Conservation (phyloP, 2,113 vertebrate genomes). For the Laterallus jamaicensis region DNA sequence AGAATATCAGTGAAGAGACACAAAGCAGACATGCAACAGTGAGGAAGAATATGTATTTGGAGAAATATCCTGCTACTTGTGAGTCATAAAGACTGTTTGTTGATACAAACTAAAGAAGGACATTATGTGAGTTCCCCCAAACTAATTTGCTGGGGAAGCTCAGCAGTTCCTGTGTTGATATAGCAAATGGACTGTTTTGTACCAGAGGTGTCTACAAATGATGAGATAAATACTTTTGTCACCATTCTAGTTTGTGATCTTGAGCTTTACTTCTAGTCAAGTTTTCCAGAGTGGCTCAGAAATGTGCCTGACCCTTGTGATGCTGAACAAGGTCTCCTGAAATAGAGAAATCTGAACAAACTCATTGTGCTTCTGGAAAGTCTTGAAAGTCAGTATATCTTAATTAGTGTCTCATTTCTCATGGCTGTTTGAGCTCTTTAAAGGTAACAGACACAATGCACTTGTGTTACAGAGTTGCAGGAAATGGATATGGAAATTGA, state of each 20-base stretch:
- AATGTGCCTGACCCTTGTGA: neutral
- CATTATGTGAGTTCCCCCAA: neutral
- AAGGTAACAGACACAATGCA: neutral
- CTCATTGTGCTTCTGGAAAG: neutral
- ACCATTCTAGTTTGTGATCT: neutral
- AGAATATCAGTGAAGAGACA: neutral
- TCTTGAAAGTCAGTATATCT: neutral
- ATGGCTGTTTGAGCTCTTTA: neutral
- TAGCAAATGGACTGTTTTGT: neutral
- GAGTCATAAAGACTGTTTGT: neutral
- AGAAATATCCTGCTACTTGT: neutral
- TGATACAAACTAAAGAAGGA: neutral
- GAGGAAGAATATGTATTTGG: neutral
- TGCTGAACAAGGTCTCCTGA: neutral
- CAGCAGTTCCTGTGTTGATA: neutral
- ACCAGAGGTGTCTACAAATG: neutral
- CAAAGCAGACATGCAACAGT: neutral
- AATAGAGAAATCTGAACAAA: neutral
- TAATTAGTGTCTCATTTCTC: neutral
- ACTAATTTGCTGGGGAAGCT: neutral
- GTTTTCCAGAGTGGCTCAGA: neutral
- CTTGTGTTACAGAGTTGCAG: neutral
- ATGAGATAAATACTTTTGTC: neutral
- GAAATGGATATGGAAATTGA: neutral
- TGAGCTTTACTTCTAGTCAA: constrained; percentile 20